Evolutionary conservation across 2,888 invertebrate species (phyloP), one percentile per base, ranked within the genome.

Genomic region (Alloplasta piceator): DNA sequence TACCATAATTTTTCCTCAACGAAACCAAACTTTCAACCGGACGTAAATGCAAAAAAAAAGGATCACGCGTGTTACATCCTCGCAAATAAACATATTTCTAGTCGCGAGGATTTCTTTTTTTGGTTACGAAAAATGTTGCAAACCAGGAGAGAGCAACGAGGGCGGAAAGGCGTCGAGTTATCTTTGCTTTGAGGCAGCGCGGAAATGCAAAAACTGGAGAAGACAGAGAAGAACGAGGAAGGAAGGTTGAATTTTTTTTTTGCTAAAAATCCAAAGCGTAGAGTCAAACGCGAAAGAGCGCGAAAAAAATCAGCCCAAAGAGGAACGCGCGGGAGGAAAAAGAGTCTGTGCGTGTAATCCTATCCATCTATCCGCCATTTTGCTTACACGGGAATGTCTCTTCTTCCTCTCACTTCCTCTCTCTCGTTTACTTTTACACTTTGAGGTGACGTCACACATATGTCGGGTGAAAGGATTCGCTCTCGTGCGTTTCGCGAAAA

Each of bases 241-340:
- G 7, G 56, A 64, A 43, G 52, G 63, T 41, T 50, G 16, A 26
- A 1, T 26, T 26, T 26, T 26, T 26, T 26, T 26, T 26, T 26
- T 26, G 46, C 39, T 26, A 6, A 41, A 48, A 61, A 41, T 26
- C 63, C 64, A 16, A 55, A 63, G 58, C 52, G 63, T 55, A 75
- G 58, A 79, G 81, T 81, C 73, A 83, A 79, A 78, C 81, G 81
- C 77, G 81, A 64, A 81, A 81, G 70, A 68, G 73, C 68, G 73
- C 73, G 55, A 77, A 55, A 74, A 81, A 71, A 38, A 61, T 63
- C 55, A 14, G 68, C 16, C 43, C 12, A 56, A 74, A 61, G 68
- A 26, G 41, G n/a, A 10, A 5, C 12, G 41, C 60, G 9, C 9
- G 36, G 16, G 14, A 12, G 5, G 63, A 16, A 26, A 72, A 26